Evolutionary conservation across 1,140 invertebrate species (phyloP).

Genomic region (Akabosia matsudoensis): DNA sequence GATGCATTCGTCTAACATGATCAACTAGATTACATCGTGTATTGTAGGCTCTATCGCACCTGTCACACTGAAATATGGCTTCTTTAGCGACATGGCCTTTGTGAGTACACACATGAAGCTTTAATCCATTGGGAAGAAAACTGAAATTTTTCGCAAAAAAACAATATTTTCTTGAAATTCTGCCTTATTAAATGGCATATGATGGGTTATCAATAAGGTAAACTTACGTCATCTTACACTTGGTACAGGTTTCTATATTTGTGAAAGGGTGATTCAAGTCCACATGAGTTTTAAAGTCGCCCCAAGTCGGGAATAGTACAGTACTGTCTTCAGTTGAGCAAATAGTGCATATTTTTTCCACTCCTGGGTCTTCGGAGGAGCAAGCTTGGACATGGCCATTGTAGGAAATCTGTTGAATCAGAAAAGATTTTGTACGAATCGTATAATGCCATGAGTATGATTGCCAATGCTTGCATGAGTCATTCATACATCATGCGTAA

Average conservation of each 20-base stretch:
- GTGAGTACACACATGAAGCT: neutral
- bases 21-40: neutral
- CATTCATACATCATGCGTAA: no score
- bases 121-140: neutral
- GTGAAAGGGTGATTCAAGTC: constrained; percentile 12
- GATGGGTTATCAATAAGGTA: neutral
- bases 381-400: neutral
- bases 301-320: constrained; percentile 19
- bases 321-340: neutral
- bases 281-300: constrained; percentile 26
- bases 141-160: neutral
- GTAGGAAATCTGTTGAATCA: neutral
- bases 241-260: constrained; percentile 9
- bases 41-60: neutral
- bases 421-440: no score
- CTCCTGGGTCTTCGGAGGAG: neutral
- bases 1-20: constrained; percentile 26
- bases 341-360: constrained; percentile 20
- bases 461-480: no score
- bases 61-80: constrained; percentile 1
- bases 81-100: neutral
- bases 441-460: no score
- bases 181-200: no score
- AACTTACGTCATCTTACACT: constrained; percentile 19
- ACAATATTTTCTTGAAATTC: neutral